Percentiles rank a stretch among this genome's conserved stretches.
phyloP scores from a whole-genome alignment of 1,140 invertebrate species.

The Drosophila ananassae region DNA sequence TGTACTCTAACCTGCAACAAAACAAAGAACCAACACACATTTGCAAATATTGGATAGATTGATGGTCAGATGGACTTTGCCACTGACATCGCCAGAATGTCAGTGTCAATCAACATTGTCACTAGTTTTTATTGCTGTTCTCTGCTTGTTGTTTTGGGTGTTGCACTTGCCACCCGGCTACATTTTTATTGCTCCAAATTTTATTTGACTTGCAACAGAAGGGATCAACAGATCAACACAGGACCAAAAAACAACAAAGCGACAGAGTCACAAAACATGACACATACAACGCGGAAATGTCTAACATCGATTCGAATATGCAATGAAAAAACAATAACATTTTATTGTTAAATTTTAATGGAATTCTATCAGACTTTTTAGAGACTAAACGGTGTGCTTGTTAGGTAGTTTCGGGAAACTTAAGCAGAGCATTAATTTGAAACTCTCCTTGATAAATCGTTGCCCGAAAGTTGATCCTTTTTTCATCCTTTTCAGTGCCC shows the following conservation, averaged over 20 bases:
- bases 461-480: background rate
- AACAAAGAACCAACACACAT: constrained; percentile 1
- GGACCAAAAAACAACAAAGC: constrained; percentile 20
- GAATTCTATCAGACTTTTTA: background rate
- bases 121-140: constrained; percentile 54
- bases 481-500: background rate
- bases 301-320: constrained; percentile 45
- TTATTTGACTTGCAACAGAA: constrained; percentile 64
- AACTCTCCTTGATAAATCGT: background rate
- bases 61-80: constrained; percentile 36
- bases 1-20: background rate
- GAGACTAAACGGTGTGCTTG: background rate
- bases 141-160: constrained; percentile 23
- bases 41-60: constrained; percentile 24
- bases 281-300: constrained; percentile 41
- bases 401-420: background rate
- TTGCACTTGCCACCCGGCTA: constrained; percentile 51
- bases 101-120: constrained; percentile 76
- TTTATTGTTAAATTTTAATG: constrained; percentile 13
- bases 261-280: constrained; percentile 38
- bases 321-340: constrained; percentile 43
- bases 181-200: constrained; percentile 72
- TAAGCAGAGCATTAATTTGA: background rate
- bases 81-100: constrained; percentile 69
- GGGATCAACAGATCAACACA: constrained; percentile 41